Evolutionary conservation across 2,113 vertebrate species (phyloP).

Genomic region (Eulemur rufifrons): DNA sequence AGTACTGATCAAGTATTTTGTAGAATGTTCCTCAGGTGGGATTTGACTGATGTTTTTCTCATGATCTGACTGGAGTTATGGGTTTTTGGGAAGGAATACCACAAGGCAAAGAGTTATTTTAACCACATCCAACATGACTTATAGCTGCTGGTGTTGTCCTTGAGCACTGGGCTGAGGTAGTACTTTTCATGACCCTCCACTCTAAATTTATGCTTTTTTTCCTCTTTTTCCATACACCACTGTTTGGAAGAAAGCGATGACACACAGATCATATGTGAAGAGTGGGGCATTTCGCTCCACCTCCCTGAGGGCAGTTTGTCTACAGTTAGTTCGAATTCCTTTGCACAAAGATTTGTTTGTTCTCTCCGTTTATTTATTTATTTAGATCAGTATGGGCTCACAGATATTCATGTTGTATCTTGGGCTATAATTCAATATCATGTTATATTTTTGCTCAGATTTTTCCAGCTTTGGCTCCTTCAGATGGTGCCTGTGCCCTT

Average conservation of each 20-base stretch:
- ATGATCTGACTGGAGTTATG: neutral
- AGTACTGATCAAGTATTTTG: neutral
- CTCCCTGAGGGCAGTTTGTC: neutral
- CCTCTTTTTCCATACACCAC: neutral
- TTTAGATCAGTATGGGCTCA: neutral
- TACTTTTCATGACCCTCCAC: neutral
- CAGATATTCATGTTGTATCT: neutral
- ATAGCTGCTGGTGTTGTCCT: neutral
- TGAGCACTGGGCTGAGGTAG: neutral
- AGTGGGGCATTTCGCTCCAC: neutral
- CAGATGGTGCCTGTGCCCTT: neutral
- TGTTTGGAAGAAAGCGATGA: neutral
- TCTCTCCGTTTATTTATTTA: neutral
- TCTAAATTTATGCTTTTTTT: too few species aligned
- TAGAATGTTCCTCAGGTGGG: neutral
- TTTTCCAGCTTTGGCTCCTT: neutral
- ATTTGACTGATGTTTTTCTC: neutral
- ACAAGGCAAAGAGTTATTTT: neutral
- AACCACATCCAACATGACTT: neutral
- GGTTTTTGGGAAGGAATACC: neutral
- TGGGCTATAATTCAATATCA: neutral
- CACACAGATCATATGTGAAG: neutral
- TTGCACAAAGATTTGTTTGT: neutral
- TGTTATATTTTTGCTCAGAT: neutral
- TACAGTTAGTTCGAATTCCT: neutral